A percentile compares a stretch with the other conserved stretches of the same genome.
Conservation (phyloP, 2,888 invertebrate species). For the Beris chalybata region DNA sequence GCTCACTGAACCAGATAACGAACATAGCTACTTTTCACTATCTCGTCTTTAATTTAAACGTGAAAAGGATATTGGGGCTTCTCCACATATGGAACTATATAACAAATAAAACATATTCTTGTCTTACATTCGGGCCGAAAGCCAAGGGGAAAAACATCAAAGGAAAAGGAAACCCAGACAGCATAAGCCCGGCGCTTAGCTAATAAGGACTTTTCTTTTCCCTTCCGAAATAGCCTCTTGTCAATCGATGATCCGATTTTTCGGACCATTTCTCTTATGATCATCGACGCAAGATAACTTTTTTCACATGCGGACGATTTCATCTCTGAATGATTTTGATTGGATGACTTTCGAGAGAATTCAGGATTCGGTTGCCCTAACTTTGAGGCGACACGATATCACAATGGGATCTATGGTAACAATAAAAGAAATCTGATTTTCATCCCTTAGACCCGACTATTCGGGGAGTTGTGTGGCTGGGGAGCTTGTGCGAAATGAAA, state of each 20-base stretch:
- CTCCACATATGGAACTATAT: too few species aligned
- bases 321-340: slow-evolving; percentile 7
- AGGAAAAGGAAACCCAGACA: too few species aligned
- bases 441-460: not conserved
- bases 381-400: not conserved
- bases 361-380: not conserved
- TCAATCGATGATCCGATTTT: slow-evolving; percentile 12
- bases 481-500: not conserved
- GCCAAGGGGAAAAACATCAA: too few species aligned
- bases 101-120: too few species aligned
- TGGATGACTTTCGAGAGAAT: not conserved
- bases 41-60: too few species aligned
- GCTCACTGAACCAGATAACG: too few species aligned
- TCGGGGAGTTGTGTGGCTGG: too few species aligned
- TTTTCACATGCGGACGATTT: slow-evolving; percentile 5
- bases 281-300: slow-evolving; percentile 1
- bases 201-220: not conserved
- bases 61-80: too few species aligned
- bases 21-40: too few species aligned
- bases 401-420: not conserved
- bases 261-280: not conserved
- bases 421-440: not conserved
- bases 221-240: slow-evolving; percentile 6
- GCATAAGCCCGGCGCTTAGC: too few species aligned
- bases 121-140: too few species aligned